Conservation (phyloP, 1,140 invertebrate genomes). For the Nylanderia fulva region DNA sequence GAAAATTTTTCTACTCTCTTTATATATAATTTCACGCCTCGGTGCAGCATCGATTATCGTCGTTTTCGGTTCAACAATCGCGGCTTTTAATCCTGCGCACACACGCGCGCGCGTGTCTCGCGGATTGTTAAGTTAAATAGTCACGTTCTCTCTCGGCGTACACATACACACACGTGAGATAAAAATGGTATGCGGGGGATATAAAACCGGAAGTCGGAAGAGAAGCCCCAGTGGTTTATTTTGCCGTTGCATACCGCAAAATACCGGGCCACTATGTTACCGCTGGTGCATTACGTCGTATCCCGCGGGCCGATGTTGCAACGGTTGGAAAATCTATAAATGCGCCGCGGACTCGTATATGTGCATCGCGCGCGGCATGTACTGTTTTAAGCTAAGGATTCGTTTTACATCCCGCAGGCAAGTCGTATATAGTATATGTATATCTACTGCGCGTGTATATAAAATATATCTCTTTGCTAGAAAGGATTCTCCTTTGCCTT, state of each 20-base stretch:
- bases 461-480: constrained; percentile 26
- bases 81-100: background rate
- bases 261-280: constrained; percentile 39
- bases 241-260: constrained; percentile 45
- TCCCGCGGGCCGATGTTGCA: constrained; percentile 5
- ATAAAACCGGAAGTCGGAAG: constrained; percentile 31
- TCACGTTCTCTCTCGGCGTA: constrained; percentile 48
- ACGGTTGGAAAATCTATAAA: constrained; percentile 27
- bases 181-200: constrained; percentile 30
- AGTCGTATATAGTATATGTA: background rate
- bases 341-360: constrained; percentile 15
- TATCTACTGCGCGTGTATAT: constrained; percentile 32
- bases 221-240: constrained; percentile 26
- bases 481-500: constrained; percentile 16
- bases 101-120: background rate
- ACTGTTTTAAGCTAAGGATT: constrained; percentile 49
- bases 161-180: constrained; percentile 6
- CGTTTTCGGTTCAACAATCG: background rate
- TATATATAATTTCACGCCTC: too few species aligned
- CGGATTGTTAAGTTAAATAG: constrained; percentile 34
- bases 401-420: constrained; percentile 51
- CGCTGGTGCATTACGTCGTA: constrained; percentile 16
- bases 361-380: constrained; percentile 8
- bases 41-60: background rate
- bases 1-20: too few species aligned